phyloP scores from a whole-genome alignment of 1,140 invertebrate species.

The Bombus sylvicola region DNA sequence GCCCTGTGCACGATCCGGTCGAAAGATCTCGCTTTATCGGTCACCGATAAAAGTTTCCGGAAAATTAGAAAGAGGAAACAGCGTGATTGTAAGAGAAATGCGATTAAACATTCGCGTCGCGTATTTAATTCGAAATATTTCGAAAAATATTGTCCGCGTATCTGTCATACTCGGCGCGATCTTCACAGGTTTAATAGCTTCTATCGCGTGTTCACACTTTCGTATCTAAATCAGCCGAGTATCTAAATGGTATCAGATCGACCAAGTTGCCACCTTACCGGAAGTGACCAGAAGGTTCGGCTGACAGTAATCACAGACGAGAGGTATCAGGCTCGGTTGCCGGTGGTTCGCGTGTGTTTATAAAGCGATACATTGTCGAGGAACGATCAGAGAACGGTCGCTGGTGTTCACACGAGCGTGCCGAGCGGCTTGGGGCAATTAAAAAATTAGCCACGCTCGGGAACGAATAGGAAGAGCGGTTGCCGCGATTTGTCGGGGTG shows the following conservation, averaged over 20 bases:
- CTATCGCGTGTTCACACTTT: neutral
- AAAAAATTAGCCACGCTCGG: constrained; percentile 67
- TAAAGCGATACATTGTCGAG: constrained; percentile 57
- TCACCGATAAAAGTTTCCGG: too few relatives aligned
- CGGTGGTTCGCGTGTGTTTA: constrained; percentile 4
- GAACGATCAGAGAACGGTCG: constrained; percentile 20
- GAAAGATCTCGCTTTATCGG: too few relatives aligned
- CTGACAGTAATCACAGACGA: neutral
- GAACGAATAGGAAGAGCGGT: constrained; percentile 57
- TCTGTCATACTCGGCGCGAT: neutral
- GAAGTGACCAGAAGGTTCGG: neutral
- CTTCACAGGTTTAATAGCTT: neutral
- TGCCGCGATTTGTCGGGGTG: constrained; percentile 49
- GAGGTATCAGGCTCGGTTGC: neutral
- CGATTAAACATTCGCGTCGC: too few relatives aligned
- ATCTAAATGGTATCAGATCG: neutral
- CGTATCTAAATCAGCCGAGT: neutral
- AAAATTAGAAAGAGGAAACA: too few relatives aligned
- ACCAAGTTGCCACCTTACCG: neutral
- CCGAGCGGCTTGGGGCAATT: constrained; percentile 41
- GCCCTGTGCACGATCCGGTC: too few relatives aligned
- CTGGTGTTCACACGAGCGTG: constrained; percentile 51
- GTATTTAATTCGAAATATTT: too few relatives aligned
- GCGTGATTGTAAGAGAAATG: too few relatives aligned
- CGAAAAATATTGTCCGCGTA: neutral